Conservation (phyloP, 2,888 invertebrate genomes). For the Ornithoptera priamus region DNA sequence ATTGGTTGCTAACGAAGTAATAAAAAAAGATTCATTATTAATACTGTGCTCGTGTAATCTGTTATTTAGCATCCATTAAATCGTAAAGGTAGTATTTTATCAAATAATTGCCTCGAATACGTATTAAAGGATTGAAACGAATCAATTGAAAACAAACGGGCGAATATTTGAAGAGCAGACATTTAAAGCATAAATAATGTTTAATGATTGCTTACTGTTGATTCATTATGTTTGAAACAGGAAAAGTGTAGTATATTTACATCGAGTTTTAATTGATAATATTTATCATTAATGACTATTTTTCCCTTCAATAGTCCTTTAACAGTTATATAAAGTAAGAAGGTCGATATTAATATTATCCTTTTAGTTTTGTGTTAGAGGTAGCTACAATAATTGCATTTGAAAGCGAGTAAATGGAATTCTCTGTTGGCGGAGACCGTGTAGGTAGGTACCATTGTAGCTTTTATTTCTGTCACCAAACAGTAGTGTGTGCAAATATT, state of each 20-base stretch:
- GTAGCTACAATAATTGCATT: too few relatives aligned
- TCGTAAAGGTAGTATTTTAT: conserved; percentile 11
- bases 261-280: not conserved
- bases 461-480: too few relatives aligned
- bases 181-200: conserved; percentile 14
- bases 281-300: not conserved
- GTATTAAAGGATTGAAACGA: conserved; percentile 15
- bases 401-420: too few relatives aligned
- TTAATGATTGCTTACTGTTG: conserved; percentile 7
- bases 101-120: conserved; percentile 12
- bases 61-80: conserved; percentile 14
- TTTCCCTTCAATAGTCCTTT: not conserved
- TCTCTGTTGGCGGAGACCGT: too few relatives aligned
- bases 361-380: too few relatives aligned
- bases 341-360: not conserved
- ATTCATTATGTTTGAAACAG: not conserved
- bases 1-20: not conserved
- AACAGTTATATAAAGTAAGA: not conserved
- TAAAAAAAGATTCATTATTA: not conserved
- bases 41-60: not conserved
- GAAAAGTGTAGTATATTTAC: not conserved
- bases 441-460: too few relatives aligned
- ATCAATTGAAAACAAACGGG: conserved; percentile 20
- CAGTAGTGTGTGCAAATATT: too few relatives aligned
- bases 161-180: conserved; percentile 9